A percentile compares a stretch with the other conserved stretches of the same genome.
Evolutionary conservation across 2,113 vertebrate species (phyloP).

Genomic region (Campylorhamphus procurvoides): DNA sequence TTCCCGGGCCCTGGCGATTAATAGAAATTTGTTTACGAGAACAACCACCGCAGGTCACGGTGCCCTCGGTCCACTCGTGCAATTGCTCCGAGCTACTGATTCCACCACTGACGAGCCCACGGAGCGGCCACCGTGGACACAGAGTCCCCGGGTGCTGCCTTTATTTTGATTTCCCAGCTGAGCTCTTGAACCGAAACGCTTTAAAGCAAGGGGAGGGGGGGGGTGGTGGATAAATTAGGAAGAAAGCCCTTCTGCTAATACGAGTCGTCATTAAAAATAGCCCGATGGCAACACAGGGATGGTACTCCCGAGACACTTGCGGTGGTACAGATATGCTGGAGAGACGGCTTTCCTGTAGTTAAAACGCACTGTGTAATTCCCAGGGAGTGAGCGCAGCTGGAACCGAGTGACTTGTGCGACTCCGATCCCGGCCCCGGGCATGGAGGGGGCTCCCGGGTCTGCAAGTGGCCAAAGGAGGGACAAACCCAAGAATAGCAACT

Average conservation of each 20-base stretch:
- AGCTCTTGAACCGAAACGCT: background rate
- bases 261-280: constrained; percentile 14
- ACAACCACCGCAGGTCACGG: constrained; percentile 57
- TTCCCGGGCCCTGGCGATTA: constrained; percentile 67
- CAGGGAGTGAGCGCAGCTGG: background rate
- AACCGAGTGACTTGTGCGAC: background rate
- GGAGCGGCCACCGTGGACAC: background rate
- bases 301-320: background rate
- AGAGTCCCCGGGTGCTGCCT: constrained; percentile 11
- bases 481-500: background rate
- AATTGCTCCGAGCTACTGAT: constrained; percentile 51
- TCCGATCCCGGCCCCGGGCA: background rate
- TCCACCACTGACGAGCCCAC: constrained; percentile 30
- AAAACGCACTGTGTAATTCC: background rate
- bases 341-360: constrained; percentile 16
- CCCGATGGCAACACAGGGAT: background rate
- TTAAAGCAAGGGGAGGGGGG: background rate
- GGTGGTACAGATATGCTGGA: background rate
- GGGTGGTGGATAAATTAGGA: background rate
- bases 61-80: constrained; percentile 23
- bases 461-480: background rate
- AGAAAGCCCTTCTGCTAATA: constrained; percentile 7
- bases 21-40: constrained; percentile 65
- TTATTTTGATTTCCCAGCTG: constrained; percentile 26
- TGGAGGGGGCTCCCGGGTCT: background rate